A percentile compares a stretch with the other conserved stretches of the same genome.
Conservation (phyloP, 2,888 invertebrate species). For the Apodemia hepburni region DNA sequence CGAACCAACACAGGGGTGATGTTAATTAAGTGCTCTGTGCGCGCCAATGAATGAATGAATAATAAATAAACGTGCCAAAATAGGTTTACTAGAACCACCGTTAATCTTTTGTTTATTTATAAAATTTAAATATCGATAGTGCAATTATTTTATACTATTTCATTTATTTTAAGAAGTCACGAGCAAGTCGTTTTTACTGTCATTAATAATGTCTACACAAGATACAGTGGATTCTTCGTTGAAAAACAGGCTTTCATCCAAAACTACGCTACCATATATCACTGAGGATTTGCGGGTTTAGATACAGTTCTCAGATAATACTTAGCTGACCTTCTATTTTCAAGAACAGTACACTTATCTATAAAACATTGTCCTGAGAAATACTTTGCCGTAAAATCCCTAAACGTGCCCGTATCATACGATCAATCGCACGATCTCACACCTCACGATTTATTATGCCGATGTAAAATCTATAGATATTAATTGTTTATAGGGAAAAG, state of each 20-base stretch:
- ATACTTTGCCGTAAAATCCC: neutral
- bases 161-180: neutral
- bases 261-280: neutral
- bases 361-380: neutral
- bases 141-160: too few species aligned
- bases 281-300: neutral
- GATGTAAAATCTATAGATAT: neutral
- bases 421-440: neutral
- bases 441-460: neutral
- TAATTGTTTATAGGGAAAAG: too few species aligned
- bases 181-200: neutral
- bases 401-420: neutral
- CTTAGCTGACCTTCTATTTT: neutral
- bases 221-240: neutral
- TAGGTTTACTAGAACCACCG: too few species aligned
- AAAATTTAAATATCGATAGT: too few species aligned
- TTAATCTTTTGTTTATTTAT: too few species aligned
- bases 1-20: too few species aligned
- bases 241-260: neutral
- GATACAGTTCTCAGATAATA: neutral
- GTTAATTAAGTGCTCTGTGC: too few species aligned
- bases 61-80: too few species aligned
- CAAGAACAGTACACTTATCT: neutral
- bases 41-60: too few species aligned
- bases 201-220: slow-evolving; percentile 1